Conservation (phyloP, 2,888 invertebrate genomes). For the Mycalesis mineus region DNA sequence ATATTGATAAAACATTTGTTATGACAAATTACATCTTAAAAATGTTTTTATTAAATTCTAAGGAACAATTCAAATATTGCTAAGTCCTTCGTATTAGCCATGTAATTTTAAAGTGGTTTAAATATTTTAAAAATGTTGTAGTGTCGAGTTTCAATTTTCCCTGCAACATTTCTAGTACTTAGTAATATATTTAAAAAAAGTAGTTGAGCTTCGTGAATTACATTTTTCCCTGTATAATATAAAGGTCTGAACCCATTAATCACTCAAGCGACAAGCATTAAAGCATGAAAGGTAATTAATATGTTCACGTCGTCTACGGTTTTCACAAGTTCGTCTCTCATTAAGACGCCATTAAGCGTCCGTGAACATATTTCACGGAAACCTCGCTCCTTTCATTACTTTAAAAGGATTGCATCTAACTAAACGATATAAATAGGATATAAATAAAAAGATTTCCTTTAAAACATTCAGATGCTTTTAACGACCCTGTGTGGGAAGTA, state of each 20-base stretch:
- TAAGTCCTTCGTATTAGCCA: too few species aligned
- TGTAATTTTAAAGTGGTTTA: too few species aligned
- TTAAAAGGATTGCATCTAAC: slow-evolving; percentile 20
- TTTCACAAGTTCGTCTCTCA: slow-evolving; percentile 56
- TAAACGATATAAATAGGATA: slow-evolving; percentile 8
- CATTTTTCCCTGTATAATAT: slow-evolving; percentile 1
- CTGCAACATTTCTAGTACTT: too few species aligned
- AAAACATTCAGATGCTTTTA: slow-evolving; percentile 9
- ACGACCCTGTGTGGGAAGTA: neutral
- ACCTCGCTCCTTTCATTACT: slow-evolving; percentile 28
- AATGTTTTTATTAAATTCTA: too few species aligned
- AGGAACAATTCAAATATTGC: too few species aligned
- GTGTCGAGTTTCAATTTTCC: too few species aligned
- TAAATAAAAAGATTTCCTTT: slow-evolving; percentile 7
- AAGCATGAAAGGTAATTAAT: slow-evolving; percentile 63
- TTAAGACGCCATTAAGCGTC: slow-evolving; percentile 55
- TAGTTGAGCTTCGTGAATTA: neutral
- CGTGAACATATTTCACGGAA: slow-evolving; percentile 39
- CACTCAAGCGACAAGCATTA: slow-evolving; percentile 51
- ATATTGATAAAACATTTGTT: too few species aligned
- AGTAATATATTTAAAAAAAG: too few species aligned
- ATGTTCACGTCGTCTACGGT: slow-evolving; percentile 51
- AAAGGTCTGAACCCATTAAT: slow-evolving; percentile 44
- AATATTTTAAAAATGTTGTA: too few species aligned
- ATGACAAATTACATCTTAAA: too few species aligned